phyloP scores from a whole-genome alignment of 2,113 vertebrate genomes.

The Calidris pygmaea region DNA sequence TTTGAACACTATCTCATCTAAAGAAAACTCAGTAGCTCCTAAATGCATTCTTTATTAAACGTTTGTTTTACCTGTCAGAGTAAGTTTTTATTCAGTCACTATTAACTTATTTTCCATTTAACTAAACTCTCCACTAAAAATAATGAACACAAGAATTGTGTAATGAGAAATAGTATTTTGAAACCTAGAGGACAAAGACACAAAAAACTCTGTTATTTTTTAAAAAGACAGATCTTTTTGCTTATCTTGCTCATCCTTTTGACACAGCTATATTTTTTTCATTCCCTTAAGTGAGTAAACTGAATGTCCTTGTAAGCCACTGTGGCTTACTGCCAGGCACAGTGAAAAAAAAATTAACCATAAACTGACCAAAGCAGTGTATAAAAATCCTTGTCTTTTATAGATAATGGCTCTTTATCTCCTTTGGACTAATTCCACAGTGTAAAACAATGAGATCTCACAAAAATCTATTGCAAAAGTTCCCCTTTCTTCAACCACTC shows the following conservation, averaged over 20 bases:
- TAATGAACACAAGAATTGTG: background rate
- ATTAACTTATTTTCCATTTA: background rate
- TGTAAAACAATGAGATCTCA: background rate
- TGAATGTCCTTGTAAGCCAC: background rate
- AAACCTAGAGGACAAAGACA: background rate
- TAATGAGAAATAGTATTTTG: background rate
- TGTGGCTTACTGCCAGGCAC: background rate
- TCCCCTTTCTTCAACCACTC: background rate
- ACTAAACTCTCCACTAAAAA: background rate
- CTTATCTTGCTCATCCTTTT: slow-evolving; percentile 9
- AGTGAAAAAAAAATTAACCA: background rate
- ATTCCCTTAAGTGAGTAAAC: background rate
- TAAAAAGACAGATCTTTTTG: background rate
- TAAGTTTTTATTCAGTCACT: background rate
- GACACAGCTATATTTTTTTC: background rate
- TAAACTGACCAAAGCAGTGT: background rate
- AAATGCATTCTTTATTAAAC: background rate
- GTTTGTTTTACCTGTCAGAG: background rate
- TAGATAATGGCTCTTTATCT: background rate
- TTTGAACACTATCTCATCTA: background rate
- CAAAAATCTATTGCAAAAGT: background rate
- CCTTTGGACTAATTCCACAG: background rate
- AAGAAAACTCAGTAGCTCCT: background rate
- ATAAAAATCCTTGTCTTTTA: background rate
- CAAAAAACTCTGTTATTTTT: background rate